Evolutionary conservation across 2,113 vertebrate species (phyloP).

Genomic region (Tretioscincus oriximinensis): DNA sequence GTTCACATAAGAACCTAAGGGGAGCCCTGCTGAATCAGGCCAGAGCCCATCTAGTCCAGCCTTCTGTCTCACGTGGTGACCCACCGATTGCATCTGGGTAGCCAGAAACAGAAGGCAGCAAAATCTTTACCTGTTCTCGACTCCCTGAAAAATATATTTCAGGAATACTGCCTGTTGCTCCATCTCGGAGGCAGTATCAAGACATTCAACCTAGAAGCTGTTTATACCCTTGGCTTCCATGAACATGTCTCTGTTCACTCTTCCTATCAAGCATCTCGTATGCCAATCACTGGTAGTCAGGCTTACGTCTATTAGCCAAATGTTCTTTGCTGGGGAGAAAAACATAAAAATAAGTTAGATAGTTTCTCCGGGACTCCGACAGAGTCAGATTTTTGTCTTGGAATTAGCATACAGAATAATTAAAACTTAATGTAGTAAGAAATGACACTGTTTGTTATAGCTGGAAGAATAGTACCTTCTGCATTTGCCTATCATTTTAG

Average conservation of each 20-base stretch:
- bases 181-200: no score
- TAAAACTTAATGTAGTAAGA: constrained; percentile 81
- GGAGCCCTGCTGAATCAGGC: no score
- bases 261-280: not conserved
- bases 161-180: no score
- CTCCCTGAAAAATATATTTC: no score
- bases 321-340: not conserved
- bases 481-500: constrained; percentile 80
- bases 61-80: no score
- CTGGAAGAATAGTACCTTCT: constrained; percentile 72
- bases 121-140: no score
- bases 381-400: constrained; percentile 63
- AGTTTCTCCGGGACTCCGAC: constrained; percentile 48
- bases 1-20: no score
- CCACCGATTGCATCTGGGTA: no score
- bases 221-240: not conserved
- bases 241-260: no score
- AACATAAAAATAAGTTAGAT: not conserved
- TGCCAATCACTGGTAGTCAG: not conserved
- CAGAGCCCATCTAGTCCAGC: no score
- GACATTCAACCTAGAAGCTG: no score
- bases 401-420: constrained; percentile 72
- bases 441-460: constrained; percentile 74
- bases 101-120: no score
- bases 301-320: not conserved